phyloP scores from a whole-genome alignment of 2,797 vertebrate species.

The Loris lydekkerianus region DNA sequence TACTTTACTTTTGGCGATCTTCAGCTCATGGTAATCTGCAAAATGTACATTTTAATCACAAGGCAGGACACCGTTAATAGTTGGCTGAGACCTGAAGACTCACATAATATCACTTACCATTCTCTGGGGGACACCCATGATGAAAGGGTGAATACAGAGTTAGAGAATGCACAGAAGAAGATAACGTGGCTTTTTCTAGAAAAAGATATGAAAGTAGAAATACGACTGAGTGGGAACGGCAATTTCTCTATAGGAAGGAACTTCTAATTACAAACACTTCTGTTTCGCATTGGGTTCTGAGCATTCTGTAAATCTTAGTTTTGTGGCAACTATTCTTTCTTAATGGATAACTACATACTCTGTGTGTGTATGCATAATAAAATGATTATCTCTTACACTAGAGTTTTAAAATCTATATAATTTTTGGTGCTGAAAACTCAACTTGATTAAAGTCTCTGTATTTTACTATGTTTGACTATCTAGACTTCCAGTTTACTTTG shows the following conservation, averaged over 20 bases:
- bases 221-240: not conserved
- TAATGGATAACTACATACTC: not conserved
- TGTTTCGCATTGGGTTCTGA: not conserved
- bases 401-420: conserved; percentile 17
- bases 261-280: not conserved
- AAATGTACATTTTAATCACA: not conserved
- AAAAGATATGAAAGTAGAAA: not conserved
- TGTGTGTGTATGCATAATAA: not conserved
- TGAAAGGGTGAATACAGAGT: not conserved
- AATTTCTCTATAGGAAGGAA: not conserved
- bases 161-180: not conserved
- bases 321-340: not conserved
- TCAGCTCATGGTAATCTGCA: not conserved
- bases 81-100: not conserved
- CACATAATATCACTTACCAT: not conserved
- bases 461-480: conserved; percentile 2
- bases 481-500: not conserved
- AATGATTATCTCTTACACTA: not conserved
- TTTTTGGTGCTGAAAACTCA: not conserved
- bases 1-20: not conserved
- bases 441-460: not conserved
- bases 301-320: not conserved
- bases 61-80: not conserved
- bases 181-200: not conserved
- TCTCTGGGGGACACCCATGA: not conserved